A percentile compares a stretch with the other conserved stretches of the same genome.
These are phyloP conservation scores for Oreochromis aureus DNA, from an alignment of 2,113 vertebrate genomes.

Conservation along the genomic window DNA sequence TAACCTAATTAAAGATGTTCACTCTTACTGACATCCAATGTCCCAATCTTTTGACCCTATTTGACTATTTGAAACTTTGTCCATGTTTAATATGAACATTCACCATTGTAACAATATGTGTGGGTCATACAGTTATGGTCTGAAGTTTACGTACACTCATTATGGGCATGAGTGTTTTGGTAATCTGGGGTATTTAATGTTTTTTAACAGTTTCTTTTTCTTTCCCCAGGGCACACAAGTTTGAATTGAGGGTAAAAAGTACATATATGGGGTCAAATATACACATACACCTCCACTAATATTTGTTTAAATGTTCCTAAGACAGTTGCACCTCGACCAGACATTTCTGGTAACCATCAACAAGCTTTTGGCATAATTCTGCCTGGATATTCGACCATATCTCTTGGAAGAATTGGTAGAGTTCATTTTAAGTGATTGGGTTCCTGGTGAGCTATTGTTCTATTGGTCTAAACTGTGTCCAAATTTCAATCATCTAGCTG, in stretches of 20 bases:
- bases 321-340: neutral
- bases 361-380: neutral
- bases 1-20: neutral
- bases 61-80: neutral
- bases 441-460: neutral
- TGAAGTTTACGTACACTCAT: neutral
- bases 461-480: neutral
- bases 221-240: neutral
- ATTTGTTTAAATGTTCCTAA: neutral
- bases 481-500: neutral
- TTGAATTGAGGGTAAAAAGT: neutral
- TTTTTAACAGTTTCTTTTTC: neutral
- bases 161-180: neutral
- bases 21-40: neutral
- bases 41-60: neutral
- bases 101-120: neutral
- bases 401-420: accelerated
- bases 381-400: accelerated
- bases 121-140: neutral
- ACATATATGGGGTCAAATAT: neutral
- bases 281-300: neutral
- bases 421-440: neutral
- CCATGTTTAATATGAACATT: neutral
- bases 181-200: neutral
- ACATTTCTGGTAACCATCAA: neutral